Percentiles rank a stretch among this genome's conserved stretches.
Evolutionary conservation across 2,797 vertebrate genomes (phyloP).

Genomic region (Onychomys leucogaster): DNA sequence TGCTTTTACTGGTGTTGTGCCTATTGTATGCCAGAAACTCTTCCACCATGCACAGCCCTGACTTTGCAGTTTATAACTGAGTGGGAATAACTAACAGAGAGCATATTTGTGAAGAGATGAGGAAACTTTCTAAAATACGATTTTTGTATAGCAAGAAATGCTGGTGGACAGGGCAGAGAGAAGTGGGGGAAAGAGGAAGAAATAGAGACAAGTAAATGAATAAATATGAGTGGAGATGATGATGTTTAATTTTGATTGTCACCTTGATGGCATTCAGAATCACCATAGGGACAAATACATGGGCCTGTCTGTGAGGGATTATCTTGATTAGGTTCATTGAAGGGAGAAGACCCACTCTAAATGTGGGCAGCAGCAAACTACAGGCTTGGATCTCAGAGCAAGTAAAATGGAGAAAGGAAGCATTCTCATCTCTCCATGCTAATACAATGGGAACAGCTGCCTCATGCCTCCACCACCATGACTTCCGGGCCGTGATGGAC

Average conservation of each 20-base stretch:
- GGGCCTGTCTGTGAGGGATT: background rate
- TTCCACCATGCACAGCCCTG: background rate
- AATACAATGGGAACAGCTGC: too few relatives aligned
- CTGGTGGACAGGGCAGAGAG: too few relatives aligned
- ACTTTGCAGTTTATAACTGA: background rate
- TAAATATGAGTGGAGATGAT: background rate
- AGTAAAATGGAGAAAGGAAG: background rate
- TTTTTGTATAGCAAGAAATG: background rate
- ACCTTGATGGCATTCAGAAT: background rate
- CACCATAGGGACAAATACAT: background rate
- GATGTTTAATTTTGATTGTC: background rate
- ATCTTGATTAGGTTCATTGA: background rate
- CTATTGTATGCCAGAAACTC: background rate
- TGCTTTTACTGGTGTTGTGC: background rate
- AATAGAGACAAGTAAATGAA: background rate
- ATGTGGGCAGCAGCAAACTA: background rate
- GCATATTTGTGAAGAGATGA: background rate
- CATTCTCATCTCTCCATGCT: too few relatives aligned
- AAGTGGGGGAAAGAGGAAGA: background rate
- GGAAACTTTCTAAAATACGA: background rate
- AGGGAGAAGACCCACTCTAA: background rate
- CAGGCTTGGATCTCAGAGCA: background rate
- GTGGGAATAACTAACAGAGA: background rate
- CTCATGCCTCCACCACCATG: rapidly evolving
- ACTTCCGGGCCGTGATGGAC: background rate